Conservation (phyloP, 2,113 vertebrate genomes). For the Tylochromis polylepis region DNA sequence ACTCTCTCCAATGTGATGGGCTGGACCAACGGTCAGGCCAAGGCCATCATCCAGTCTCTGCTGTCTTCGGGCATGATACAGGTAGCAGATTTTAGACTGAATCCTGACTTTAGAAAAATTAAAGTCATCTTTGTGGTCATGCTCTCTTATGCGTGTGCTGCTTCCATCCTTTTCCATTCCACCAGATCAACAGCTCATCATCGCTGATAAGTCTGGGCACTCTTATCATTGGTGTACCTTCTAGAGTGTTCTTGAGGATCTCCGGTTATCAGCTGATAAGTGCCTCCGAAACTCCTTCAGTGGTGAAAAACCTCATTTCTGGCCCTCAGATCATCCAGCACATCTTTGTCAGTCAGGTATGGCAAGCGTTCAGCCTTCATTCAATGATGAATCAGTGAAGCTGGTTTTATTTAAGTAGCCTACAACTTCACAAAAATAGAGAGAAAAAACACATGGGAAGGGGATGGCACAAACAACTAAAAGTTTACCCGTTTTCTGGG, state of each 20-base stretch:
- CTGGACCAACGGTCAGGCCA: conserved; percentile 67
- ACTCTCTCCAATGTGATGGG: conserved; percentile 22
- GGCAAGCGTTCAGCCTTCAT: neutral
- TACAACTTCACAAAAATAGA: neutral
- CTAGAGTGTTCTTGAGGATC: conserved; percentile 1
- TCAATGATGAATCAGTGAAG: neutral
- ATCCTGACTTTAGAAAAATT: neutral
- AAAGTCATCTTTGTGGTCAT: neutral
- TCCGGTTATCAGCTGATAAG: neutral
- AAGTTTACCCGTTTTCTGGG: neutral
- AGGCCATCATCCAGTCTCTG: conserved; percentile 42
- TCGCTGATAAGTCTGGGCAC: conserved; percentile 53
- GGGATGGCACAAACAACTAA: too few relatives aligned
- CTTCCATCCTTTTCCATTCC: neutral
- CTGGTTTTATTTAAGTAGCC: neutral
- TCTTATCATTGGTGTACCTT: conserved; percentile 56
- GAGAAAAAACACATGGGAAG: neutral
- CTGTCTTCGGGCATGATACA: conserved; percentile 22
- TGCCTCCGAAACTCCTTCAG: neutral
- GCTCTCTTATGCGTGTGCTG: neutral
- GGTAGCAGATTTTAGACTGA: conserved; percentile 27
- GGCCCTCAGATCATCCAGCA: conserved; percentile 39
- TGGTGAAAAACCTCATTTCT: conserved; percentile 28
- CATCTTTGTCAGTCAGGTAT: conserved; percentile 62
- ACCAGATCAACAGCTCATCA: conserved; percentile 26